A percentile compares a stretch with the other conserved stretches of the same genome.
These are phyloP conservation scores for Drosophila bipectinata DNA, from an alignment of 1,140 invertebrate genomes.

Conservation along the genomic window DNA sequence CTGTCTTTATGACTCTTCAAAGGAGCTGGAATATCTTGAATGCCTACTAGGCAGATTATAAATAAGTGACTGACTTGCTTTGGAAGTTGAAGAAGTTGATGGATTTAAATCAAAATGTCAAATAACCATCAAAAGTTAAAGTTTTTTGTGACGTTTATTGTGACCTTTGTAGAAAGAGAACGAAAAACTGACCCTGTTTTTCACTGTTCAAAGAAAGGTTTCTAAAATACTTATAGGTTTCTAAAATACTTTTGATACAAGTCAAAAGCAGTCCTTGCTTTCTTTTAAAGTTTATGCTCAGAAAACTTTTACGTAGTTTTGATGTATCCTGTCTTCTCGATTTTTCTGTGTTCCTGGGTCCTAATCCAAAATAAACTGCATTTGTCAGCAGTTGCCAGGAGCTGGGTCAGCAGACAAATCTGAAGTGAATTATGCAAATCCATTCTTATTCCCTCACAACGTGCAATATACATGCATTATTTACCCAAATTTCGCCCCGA, in stretches of 20 bases:
- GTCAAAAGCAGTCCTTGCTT: too few relatives aligned
- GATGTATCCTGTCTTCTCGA: not conserved
- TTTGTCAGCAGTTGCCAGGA: slow-evolving; percentile 53
- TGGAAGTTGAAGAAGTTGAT: not conserved
- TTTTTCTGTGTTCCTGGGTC: not conserved
- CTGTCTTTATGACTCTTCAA: slow-evolving; percentile 26
- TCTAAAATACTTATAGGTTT: too few relatives aligned
- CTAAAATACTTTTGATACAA: too few relatives aligned
- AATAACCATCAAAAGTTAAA: not conserved
- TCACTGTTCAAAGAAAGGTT: too few relatives aligned
- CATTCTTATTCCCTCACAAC: slow-evolving; percentile 26
- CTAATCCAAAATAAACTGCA: slow-evolving; percentile 28
- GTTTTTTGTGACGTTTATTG: not conserved
- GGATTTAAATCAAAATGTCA: not conserved
- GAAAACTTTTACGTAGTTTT: slow-evolving; percentile 34
- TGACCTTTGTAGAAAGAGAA: not conserved
- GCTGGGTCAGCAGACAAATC: slow-evolving; percentile 48
- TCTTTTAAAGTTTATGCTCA: not conserved
- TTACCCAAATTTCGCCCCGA: slow-evolving; percentile 25
- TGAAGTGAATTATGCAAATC: slow-evolving; percentile 47
- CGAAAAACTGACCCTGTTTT: too few relatives aligned
- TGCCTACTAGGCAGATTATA: slow-evolving; percentile 10
- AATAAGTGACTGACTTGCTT: slow-evolving; percentile 1
- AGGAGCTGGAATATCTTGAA: slow-evolving; percentile 4
- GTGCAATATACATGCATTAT: slow-evolving; percentile 46